phyloP scores from a whole-genome alignment of 2,113 vertebrate genomes.

The Callipepla californica region DNA sequence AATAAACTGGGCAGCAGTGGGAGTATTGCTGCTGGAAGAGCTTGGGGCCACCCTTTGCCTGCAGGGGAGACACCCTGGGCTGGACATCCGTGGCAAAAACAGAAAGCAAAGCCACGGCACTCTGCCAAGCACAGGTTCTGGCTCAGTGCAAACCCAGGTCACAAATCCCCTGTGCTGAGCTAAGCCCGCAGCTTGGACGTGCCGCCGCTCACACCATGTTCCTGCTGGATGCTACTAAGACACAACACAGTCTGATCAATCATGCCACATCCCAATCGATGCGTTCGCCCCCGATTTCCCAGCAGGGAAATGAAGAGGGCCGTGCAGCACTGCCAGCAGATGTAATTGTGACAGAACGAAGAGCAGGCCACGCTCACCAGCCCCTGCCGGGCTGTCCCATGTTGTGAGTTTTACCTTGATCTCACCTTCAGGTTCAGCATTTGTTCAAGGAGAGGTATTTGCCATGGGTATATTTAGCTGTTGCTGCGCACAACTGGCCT shows the following conservation, averaged over 20 bases:
- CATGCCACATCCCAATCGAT: background rate
- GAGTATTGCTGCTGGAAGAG: background rate
- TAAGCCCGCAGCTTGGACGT: background rate
- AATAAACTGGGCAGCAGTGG: background rate
- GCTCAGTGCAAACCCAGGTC: background rate
- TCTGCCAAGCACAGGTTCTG: background rate
- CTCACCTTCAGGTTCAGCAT: constrained; percentile 34
- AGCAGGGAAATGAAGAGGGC: background rate
- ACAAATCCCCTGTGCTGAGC: background rate
- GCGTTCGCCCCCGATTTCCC: background rate
- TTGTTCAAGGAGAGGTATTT: background rate
- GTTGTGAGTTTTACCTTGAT: background rate
- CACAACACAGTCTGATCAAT: background rate
- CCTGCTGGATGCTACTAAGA: constrained; percentile 20
- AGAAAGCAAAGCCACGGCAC: background rate
- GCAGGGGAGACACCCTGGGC: background rate
- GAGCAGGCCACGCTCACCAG: background rate
- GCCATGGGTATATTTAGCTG: constrained; percentile 14
- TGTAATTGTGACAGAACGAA: background rate
- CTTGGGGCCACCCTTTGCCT: background rate
- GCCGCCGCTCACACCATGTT: rapidly evolving
- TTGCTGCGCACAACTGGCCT: background rate
- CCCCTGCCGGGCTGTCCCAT: background rate
- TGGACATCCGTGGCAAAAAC: background rate
- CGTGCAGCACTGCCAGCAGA: background rate